Percentiles rank a stretch among this genome's conserved stretches.
These are phyloP conservation scores for Ernsta delagoae DNA, from an alignment of 2,888 invertebrate species.

Conservation along the genomic window DNA sequence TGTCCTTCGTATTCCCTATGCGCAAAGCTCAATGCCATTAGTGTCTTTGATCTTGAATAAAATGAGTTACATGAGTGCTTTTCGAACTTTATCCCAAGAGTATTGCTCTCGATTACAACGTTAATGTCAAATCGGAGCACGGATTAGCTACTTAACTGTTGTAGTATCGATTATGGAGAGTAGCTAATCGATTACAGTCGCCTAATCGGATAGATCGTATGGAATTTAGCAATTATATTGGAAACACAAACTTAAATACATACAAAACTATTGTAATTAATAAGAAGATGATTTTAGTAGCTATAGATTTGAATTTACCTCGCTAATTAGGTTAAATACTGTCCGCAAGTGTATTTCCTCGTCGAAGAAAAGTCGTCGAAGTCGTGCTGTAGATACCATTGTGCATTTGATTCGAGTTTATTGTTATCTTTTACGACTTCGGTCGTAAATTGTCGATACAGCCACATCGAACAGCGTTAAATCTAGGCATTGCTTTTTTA, in stretches of 20 bases:
- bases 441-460: conserved; percentile 25
- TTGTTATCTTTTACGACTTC: conserved; percentile 13
- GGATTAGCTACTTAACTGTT: not conserved
- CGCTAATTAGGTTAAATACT: no score
- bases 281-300: no score
- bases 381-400: conserved; percentile 9
- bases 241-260: no score
- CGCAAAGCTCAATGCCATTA: conserved; percentile 20
- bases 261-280: no score
- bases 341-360: no score
- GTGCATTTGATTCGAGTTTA: conserved; percentile 21
- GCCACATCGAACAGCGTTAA: conserved; percentile 7
- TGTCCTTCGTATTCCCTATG: conserved; percentile 31
- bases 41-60: conserved; percentile 32
- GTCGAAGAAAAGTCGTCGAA: not conserved
- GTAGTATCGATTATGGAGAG: no score
- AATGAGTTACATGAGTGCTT: conserved; percentile 30
- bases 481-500: not conserved
- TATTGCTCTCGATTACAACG: not conserved
- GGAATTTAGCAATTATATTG: no score
- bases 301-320: no score
- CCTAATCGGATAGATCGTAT: no score
- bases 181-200: no score
- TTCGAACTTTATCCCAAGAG: conserved; percentile 17
- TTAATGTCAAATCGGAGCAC: not conserved